phyloP scores from a whole-genome alignment of 2,888 invertebrate genomes.

The Abrostola triplasia region DNA sequence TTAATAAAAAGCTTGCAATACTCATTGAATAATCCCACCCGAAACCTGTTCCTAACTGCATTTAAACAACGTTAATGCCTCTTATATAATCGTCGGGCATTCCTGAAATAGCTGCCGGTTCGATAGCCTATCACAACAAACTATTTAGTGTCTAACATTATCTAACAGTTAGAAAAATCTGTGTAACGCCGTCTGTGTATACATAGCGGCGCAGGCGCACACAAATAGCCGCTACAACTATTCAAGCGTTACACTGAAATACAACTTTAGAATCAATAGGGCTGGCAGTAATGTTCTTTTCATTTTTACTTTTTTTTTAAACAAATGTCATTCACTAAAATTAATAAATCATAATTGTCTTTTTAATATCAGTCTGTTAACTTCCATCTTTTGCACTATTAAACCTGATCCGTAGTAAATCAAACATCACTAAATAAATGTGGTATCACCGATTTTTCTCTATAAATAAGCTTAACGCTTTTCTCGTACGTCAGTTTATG shows the following conservation, averaged over 20 bases:
- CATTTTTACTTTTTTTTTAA: too few relatives aligned
- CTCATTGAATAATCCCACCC: neutral
- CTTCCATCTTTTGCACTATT: too few relatives aligned
- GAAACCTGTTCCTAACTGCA: neutral
- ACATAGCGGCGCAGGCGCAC: slow-evolving; percentile 38
- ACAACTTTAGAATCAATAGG: slow-evolving; percentile 29
- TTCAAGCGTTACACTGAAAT: slow-evolving; percentile 36
- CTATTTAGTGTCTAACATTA: slow-evolving; percentile 22
- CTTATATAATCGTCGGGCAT: slow-evolving; percentile 9
- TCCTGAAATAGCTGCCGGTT: slow-evolving; percentile 12
- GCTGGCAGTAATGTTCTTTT: slow-evolving; percentile 18
- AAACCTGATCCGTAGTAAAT: too few relatives aligned
- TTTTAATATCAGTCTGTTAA: too few relatives aligned
- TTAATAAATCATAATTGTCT: neutral
- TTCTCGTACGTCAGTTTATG: too few relatives aligned
- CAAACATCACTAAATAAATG: too few relatives aligned
- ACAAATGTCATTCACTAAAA: neutral
- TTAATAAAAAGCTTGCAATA: too few relatives aligned
- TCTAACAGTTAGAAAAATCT: slow-evolving; percentile 21
- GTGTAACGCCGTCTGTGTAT: slow-evolving; percentile 14
- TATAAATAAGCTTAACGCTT: too few relatives aligned
- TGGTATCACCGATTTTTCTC: too few relatives aligned
- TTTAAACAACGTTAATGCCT: neutral
- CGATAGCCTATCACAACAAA: slow-evolving; percentile 24
- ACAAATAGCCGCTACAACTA: slow-evolving; percentile 45